Evolutionary conservation across 1,140 invertebrate genomes (phyloP), one percentile per base, ranked within the genome.

Genomic region (Apocrypta bakeri): DNA sequence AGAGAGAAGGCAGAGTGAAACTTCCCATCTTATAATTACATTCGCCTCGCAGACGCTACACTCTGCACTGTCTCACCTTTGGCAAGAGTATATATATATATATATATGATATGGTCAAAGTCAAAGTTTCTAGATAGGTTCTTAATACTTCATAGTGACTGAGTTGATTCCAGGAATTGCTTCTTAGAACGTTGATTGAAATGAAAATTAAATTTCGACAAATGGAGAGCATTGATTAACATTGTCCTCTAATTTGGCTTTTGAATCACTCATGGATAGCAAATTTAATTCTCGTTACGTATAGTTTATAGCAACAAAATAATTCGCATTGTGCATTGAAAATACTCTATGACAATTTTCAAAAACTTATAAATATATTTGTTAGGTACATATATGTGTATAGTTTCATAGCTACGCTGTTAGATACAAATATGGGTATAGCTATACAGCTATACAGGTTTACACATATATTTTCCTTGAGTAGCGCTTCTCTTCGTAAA

Each of bases 11-110:
- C 6, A 56, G 17, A 56, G 40, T 29, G 71, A 76, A 83, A 83
- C 71, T 83, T 83, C 24, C 40, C 76, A 12, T 79, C 71, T 79
- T 76, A 76, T 83, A 83, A 83, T 83, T 83, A 71, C 71, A 75
- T 79, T 75, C 82, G 71, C 76, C 63, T 29, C 69, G 68, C 64
- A 64, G 66, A 82, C 61, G 42, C 63, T 71, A 56, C 48, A 56
- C 37, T 25, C 76, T 25, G 25, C 17, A 21, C 33, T 33, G 33
- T 64, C 33, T 48, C 77, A 24, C 33, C 29, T 11, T 73, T 17
- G 40, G 31, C 73, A 8, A 24, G 33, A 11, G 29, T 73, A 40
- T 73, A 73, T 40, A 40, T 73, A 73, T 40, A 37, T 69, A 56
- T 56, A 31, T 69, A 56, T 56, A 31, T 37, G 48, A n/a, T 73